Conservation (phyloP, 2,797 vertebrate species). For the Acrocephalus scirpaceus region DNA sequence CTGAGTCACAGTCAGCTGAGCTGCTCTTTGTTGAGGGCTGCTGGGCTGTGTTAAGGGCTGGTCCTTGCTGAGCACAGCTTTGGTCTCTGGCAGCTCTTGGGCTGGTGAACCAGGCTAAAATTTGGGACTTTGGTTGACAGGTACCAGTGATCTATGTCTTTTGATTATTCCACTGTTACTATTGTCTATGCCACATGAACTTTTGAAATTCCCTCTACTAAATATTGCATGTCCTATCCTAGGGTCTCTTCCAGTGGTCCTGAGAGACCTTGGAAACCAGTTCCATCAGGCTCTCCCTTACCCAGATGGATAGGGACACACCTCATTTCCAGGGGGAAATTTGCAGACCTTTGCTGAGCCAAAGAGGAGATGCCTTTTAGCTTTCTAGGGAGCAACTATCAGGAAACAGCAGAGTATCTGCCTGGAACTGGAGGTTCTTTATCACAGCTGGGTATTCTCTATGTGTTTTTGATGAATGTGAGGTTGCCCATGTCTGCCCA, state of each 20-base stretch:
- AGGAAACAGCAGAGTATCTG: neutral
- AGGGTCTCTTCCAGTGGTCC: neutral
- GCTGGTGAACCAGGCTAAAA: neutral
- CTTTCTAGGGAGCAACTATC: neutral
- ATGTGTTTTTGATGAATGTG: accelerated
- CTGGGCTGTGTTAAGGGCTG: neutral
- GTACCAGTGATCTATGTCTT: accelerated
- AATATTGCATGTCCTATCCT: neutral
- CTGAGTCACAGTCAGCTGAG: neutral
- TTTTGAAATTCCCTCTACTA: neutral
- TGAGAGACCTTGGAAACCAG: neutral
- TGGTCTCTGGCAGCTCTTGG: neutral
- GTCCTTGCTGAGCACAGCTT: neutral
- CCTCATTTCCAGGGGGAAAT: neutral
- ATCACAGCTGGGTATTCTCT: neutral
- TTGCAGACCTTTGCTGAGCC: neutral
- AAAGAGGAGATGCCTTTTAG: neutral
- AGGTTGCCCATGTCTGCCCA: neutral
- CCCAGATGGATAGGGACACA: accelerated
- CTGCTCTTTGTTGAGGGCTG: neutral
- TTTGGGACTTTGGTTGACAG: neutral
- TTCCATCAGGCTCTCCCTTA: neutral
- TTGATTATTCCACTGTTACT: neutral
- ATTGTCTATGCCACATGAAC: neutral
- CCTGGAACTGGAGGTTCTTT: neutral